These are phyloP conservation scores for Diarsia brunnea DNA, from an alignment of 2,888 invertebrate species.

Conservation along the genomic window DNA sequence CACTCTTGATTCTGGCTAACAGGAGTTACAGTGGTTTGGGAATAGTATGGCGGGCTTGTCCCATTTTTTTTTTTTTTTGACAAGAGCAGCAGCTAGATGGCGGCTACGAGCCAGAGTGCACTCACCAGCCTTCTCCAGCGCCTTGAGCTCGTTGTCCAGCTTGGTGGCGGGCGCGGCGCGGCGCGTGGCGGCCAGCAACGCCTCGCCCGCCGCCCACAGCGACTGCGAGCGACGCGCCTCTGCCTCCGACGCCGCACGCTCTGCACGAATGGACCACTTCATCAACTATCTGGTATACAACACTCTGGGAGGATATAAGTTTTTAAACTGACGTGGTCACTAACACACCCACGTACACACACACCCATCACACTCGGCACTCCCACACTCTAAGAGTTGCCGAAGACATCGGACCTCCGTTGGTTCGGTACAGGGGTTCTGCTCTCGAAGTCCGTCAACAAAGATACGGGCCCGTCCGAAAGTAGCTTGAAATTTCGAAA, in stretches of 20 bases:
- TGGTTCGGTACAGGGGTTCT: neutral
- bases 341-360: no score
- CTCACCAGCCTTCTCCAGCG: conserved; percentile 93
- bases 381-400: neutral
- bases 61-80: no score
- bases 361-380: no score
- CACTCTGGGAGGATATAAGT: neutral
- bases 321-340: no score
- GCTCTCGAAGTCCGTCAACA: no score
- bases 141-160: conserved; percentile 93
- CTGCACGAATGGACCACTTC: neutral
- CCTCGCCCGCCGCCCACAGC: conserved; percentile 98
- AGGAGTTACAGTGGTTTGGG: no score
- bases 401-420: neutral
- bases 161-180: conserved; percentile 89
- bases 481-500: no score
- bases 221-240: conserved; percentile 94
- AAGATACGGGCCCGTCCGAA: no score
- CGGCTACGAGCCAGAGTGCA: conserved; percentile 83
- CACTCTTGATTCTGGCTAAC: no score
- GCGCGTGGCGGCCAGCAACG: conserved; percentile 94
- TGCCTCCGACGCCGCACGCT: conserved; percentile 22
- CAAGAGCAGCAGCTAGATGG: no score
- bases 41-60: no score
- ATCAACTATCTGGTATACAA: neutral